Evolutionary conservation across 2,113 vertebrate species (phyloP).

Genomic region (Manacus vitellinus): DNA sequence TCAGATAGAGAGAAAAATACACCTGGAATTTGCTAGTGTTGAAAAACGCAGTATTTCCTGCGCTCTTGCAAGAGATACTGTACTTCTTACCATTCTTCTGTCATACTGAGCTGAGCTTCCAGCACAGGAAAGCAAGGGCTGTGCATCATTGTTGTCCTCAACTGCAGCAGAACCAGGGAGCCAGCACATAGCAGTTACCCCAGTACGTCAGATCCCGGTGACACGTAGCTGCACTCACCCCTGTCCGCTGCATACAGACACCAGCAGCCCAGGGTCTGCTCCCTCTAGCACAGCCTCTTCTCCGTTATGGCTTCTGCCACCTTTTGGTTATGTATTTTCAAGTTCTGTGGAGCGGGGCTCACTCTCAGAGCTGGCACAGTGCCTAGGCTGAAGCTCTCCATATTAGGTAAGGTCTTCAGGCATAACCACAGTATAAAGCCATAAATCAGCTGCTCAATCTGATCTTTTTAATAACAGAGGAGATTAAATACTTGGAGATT

Average conservation of each 20-base stretch:
- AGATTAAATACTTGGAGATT: not conserved
- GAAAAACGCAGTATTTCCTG: not conserved
- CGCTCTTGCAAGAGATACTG: not conserved
- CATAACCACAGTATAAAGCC: no score
- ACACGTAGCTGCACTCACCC: not conserved
- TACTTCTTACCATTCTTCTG: not conserved
- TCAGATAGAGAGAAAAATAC: not conserved
- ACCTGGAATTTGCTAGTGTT: not conserved
- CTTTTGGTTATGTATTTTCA: not conserved
- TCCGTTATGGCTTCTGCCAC: not conserved
- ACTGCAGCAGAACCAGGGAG: not conserved
- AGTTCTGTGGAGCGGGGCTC: not conserved
- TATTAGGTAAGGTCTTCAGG: not conserved
- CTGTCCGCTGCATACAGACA: accelerated
- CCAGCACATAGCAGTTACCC: not conserved
- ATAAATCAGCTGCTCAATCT: not conserved
- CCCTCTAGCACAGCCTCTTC: not conserved
- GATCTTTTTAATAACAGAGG: not conserved
- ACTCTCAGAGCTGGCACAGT: not conserved
- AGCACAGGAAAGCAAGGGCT: not conserved
- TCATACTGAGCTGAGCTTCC: not conserved
- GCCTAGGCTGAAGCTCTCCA: not conserved
- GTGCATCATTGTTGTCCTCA: not conserved
- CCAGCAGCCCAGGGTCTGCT: not conserved
- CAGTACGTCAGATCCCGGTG: not conserved